A percentile compares a stretch with the other conserved stretches of the same genome.
These are phyloP conservation scores for Lasaia peninsularis DNA, from an alignment of 1,140 invertebrate species.

Conservation along the genomic window DNA sequence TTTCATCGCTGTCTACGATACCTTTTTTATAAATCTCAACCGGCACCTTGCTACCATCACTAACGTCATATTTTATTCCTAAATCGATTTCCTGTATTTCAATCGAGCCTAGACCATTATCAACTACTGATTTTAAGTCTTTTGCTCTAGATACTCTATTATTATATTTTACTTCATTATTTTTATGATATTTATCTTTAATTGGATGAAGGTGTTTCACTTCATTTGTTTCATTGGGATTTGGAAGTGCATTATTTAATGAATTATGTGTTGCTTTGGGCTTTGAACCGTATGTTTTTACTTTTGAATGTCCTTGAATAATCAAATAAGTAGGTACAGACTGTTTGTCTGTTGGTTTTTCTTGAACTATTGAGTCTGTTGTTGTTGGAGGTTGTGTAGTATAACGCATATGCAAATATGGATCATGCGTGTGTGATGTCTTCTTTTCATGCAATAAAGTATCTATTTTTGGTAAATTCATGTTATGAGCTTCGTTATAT, in stretches of 20 bases:
- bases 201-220: constrained; percentile 78
- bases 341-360: constrained; percentile 79
- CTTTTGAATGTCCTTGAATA: constrained; percentile 89
- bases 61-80: constrained; percentile 77
- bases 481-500: constrained; percentile 45
- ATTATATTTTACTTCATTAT: constrained; percentile 31
- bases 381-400: constrained; percentile 60
- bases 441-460: constrained; percentile 53
- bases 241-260: constrained; percentile 47
- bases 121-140: constrained; percentile 56
- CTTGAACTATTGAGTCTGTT: constrained; percentile 80
- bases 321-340: constrained; percentile 85
- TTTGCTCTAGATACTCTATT: constrained; percentile 42
- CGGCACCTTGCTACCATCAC: constrained; percentile 68
- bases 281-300: constrained; percentile 86
- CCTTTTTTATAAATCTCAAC: constrained; percentile 78
- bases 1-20: constrained; percentile 76
- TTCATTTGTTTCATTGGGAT: constrained; percentile 76
- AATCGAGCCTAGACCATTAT: constrained; percentile 59
- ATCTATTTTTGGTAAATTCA: constrained; percentile 45
- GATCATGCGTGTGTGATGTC: constrained; percentile 45
- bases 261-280: constrained; percentile 37
- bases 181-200: constrained; percentile 56
- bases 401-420: constrained; percentile 64
- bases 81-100: constrained; percentile 78